phyloP scores from a whole-genome alignment of 2,888 invertebrate genomes.

The Plebejus argus region DNA sequence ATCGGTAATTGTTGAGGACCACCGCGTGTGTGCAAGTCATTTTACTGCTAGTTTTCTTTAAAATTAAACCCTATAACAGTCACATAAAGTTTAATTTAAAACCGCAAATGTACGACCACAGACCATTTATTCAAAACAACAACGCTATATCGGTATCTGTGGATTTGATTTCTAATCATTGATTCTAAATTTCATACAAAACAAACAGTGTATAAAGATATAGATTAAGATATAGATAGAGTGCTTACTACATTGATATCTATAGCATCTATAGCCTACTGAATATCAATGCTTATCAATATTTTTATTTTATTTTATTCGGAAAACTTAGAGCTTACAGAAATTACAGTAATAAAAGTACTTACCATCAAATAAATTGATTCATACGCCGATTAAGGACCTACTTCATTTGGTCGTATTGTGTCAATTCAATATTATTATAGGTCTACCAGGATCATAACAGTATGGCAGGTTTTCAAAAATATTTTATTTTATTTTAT shows the following conservation, averaged over 20 bases:
- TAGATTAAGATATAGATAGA: neutral
- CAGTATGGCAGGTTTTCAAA: too few relatives aligned
- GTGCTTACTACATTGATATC: neutral
- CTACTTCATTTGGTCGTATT: too few relatives aligned
- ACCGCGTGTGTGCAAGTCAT: slow-evolving; percentile 74
- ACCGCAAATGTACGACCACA: slow-evolving; percentile 37
- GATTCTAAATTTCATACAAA: slow-evolving; percentile 44
- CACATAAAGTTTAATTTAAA: neutral
- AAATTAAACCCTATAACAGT: neutral
- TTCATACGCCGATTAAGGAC: too few relatives aligned
- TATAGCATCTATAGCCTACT: too few relatives aligned
- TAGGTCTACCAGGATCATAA: too few relatives aligned
- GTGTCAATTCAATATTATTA: too few relatives aligned
- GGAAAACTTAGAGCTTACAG: too few relatives aligned
- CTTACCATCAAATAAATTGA: too few relatives aligned
- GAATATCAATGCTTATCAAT: too few relatives aligned
- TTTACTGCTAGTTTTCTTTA: slow-evolving; percentile 24
- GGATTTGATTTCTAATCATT: slow-evolving; percentile 68
- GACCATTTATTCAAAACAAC: slow-evolving; percentile 55
- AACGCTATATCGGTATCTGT: slow-evolving; percentile 64
- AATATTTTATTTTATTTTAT: too few relatives aligned
- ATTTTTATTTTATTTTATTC: too few relatives aligned
- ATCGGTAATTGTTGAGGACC: slow-evolving; percentile 65
- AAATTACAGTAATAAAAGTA: too few relatives aligned
- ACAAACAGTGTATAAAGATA: slow-evolving; percentile 29